A percentile compares a stretch with the other conserved stretches of the same genome.
These are phyloP conservation scores for Leiothrix lutea DNA, from an alignment of 2,113 vertebrate genomes.

Conservation along the genomic window DNA sequence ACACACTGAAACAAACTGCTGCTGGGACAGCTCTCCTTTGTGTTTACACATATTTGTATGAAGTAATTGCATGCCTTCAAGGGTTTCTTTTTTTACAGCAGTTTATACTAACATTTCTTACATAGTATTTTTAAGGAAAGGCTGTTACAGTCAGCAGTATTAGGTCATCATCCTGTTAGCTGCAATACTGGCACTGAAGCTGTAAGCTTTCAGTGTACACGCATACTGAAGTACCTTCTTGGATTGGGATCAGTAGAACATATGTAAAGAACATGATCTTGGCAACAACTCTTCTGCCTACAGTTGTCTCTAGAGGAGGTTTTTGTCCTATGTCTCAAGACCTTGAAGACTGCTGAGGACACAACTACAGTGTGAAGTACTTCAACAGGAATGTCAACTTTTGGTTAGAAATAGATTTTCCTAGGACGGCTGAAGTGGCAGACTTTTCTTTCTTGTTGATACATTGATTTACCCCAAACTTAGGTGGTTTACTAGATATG, in stretches of 20 bases:
- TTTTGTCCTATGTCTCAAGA: neutral
- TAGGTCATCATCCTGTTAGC: neutral
- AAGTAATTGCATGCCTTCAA: constrained; percentile 54
- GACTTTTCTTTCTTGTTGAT: neutral
- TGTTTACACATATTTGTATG: constrained; percentile 18
- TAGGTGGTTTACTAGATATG: neutral
- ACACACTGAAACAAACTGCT: constrained; percentile 58
- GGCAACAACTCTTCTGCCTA: neutral
- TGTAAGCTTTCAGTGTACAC: neutral
- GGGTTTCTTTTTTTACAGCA: constrained; percentile 32
- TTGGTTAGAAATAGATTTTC: neutral
- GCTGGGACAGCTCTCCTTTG: neutral
- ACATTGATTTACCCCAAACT: neutral
- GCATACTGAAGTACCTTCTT: neutral
- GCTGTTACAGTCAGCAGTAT: neutral
- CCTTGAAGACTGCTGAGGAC: neutral
- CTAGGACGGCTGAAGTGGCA: neutral
- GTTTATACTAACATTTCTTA: constrained; percentile 36
- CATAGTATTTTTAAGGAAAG: constrained; percentile 5
- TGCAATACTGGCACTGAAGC: neutral
- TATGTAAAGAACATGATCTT: neutral
- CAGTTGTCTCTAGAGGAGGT: neutral
- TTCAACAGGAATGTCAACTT: neutral
- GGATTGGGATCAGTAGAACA: neutral
- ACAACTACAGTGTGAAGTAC: neutral